Evolutionary conservation across 2,113 vertebrate genomes (phyloP), one percentile per base, ranked within the genome.

Genomic region (Oostethus manadensis): DNA sequence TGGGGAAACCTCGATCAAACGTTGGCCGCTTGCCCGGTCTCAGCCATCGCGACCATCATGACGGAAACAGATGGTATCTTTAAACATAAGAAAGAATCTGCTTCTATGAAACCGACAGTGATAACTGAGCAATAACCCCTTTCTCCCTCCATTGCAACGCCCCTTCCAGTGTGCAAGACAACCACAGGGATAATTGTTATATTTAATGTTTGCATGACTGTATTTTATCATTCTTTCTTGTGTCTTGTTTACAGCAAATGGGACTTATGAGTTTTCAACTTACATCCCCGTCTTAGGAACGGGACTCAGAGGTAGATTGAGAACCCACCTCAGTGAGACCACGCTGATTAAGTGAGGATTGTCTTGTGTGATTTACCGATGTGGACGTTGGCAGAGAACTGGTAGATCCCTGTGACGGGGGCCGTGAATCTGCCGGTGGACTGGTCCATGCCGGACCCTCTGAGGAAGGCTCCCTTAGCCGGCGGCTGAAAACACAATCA

Each of bases 341-440:
- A 17, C n/a, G n/a, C 8, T 14, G 17, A 48, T 48, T 20, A 8
- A n/a, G 7, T 22, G 38, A 4, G n/a, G 23, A 21, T 45, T 58
- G 44, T 46, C 44, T 16, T 18, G 16, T 53, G 26, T 23, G 48
- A 64, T 62, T 93, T 87, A 97, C 94, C 94, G 1, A 97, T 68
- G 44, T 97, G 93, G 61, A 98, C 70, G 14, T 93, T 95, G 72
- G 94, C 94, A 18, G 93, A 97, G 69, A 99, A 96, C 84, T 97
- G 94, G 88, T 97, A 98, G 88, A 98, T 95, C 68, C 93, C 94
- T 0, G 92, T 89, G 65, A 92, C 69, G 0, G 93, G 93, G 8
- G 94, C 96, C 0, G 94, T 97, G 86, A 95, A 98, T 6, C 95
- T 90, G 1, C 96, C 94, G 0, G 92, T 95, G 1, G 89, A 86